phyloP scores from a whole-genome alignment of 2,888 invertebrate genomes.

The Nasonovia ribisnigri region DNA sequence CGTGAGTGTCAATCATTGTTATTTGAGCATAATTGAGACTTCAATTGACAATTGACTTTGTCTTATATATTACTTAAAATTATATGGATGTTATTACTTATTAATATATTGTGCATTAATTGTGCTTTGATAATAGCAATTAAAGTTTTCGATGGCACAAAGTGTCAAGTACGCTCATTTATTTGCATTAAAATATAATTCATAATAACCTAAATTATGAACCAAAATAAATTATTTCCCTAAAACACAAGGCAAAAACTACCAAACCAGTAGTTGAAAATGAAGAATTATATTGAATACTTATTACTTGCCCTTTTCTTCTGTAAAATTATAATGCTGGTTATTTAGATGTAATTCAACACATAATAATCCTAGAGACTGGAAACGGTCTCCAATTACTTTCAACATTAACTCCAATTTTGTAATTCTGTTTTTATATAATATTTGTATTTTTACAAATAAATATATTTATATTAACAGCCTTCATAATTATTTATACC shows the following conservation, averaged over 20 bases:
- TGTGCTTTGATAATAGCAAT: background rate
- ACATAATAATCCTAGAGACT: background rate
- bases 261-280: background rate
- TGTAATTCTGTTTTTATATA: no score
- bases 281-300: background rate
- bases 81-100: background rate
- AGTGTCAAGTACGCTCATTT: background rate
- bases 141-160: background rate
- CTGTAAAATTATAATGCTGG: background rate
- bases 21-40: background rate
- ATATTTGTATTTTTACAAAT: no score
- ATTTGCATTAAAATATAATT: background rate
- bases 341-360: background rate
- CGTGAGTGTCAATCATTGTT: constrained; percentile 13
- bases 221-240: background rate
- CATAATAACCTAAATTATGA: background rate
- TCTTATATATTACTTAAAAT: background rate
- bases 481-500: background rate
- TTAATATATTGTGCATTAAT: background rate
- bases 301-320: background rate
- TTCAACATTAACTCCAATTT: no score
- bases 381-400: no score
- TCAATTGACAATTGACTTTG: background rate
- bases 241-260: background rate
- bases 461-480: no score